Base-by-base conservation (phyloP, 2,888 invertebrate genomes). In the Ophioninae sp. region DNA sequence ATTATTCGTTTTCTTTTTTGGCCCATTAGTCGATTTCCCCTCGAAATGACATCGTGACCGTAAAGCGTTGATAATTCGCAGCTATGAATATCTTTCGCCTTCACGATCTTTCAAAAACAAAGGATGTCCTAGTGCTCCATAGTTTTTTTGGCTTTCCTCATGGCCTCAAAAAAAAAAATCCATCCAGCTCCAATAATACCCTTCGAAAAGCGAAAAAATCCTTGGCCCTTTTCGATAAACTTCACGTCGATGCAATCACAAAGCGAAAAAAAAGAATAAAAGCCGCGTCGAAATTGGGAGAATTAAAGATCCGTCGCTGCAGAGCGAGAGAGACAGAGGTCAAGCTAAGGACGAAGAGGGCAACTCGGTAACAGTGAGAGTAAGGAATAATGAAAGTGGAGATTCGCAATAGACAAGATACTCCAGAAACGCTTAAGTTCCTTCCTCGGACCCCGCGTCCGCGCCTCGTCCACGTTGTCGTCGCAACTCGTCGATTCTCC, bases 371-470 rank as follows among this genome's bases (percentile, higher is more conserved):
- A 39, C 57, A 77, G 72, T 67, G 76, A 80, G 76, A 65, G 75
- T 41, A 73, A 80, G 77, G 21, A 81, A 79, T 81, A 84, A 79
- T 76, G 81, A 84, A 81, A 84, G 84, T 84, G 61, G 39, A 68
- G 81, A 84, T 79, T 79, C 57, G 81, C 78, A 81, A 84, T 70
- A 79, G 84, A 72, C 57, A 68, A 69, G 67, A 75, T 23, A 65
- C 37, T n/a, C 59, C 30, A 69, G 70, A 30, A 70, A 72, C 56
- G 72, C 69, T 70, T 30, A 64, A 77, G 70, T 68, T 64, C 50
- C 67, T 78, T 81, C 72, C 30, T 79, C 79, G 79, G 79, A 79
- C 67, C 70, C 79, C 72, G 75, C 75, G 78, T 76, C 56, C 61
- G 75, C 78, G 69, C 69, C 73, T 74, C 21, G 39, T 17, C 23